Evolutionary conservation across 2,113 vertebrate species (phyloP).

Genomic region (Saguinus midas): DNA sequence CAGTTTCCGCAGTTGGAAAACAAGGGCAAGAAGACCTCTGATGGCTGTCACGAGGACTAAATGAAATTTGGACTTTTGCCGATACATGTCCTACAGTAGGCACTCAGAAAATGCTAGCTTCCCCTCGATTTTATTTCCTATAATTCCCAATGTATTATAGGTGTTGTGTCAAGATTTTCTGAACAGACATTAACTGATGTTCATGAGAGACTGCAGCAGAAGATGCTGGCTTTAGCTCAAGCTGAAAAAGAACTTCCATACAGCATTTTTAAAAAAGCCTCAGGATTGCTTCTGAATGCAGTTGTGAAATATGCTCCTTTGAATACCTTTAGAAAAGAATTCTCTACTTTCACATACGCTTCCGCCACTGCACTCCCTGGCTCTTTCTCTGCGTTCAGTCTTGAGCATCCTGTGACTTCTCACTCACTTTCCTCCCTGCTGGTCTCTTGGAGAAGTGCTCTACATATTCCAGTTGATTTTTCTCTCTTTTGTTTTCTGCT

Average conservation of each 20-base stretch:
- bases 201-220: background rate
- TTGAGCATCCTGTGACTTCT: slow-evolving; percentile 41
- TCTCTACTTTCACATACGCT: background rate
- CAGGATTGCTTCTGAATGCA: background rate
- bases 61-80: background rate
- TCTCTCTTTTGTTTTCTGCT: slow-evolving; percentile 54
- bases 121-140: background rate
- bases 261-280: background rate
- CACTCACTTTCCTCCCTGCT: background rate
- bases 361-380: background rate
- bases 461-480: background rate
- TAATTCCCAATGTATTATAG: background rate
- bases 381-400: background rate
- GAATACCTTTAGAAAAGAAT: background rate
- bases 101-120: too few species aligned
- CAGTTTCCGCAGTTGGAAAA: background rate
- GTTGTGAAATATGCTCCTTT: background rate
- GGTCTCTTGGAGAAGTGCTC: background rate
- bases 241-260: background rate
- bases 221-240: background rate
- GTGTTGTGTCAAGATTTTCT: background rate
- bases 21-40: background rate
- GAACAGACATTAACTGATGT: background rate
- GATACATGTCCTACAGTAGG: background rate
- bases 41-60: background rate